Evolutionary conservation across 2,113 vertebrate genomes (phyloP), one percentile per base, ranked within the genome.

Genomic region (Agelaius tricolor): DNA sequence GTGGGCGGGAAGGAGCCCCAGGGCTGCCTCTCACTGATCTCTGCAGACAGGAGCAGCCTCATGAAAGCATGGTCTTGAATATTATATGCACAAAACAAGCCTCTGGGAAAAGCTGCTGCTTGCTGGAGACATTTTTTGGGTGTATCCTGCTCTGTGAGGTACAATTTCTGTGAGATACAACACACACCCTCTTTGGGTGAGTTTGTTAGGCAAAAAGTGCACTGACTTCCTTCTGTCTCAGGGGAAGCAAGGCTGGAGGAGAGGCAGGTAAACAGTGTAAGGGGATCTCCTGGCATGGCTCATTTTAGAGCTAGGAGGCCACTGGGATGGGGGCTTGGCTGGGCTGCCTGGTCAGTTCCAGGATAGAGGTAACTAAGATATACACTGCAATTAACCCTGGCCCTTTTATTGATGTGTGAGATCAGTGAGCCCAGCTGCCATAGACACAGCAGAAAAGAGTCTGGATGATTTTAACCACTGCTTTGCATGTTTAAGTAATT

Each of bases 131-230:
- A 24, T 61, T 78, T 87, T 96, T 92, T 84, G 78, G 72, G 88
- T 84, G 73, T 84, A 79, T 85, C 91, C 71, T 65, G 86, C 84
- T 82, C 61, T 62, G 90, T 79, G 75, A 84, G 46, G 80, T 88
- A 57, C 0, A 4, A 26, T 90, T 94, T 97, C 92, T 90, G 59
- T 63, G 66, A 69, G 63, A 65, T 88, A 10, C 49, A 85, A 74
- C 80, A 92, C 92, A 87, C 92, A 87, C 89, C 92, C 76, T 76
- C 66, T 90, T 66, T 66, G 80, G 39, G 62, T 88, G 87, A 74
- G 85, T 97, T 90, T 96, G 91, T 84, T 96, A 97, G 84, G 94
- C 91, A 85, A 71, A 95, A 93, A 86, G 78, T 31, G 51, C 44
- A 7, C 51, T 22, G 81, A 62, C 85, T 96, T 91, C 94, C 97